These are phyloP conservation scores for Danio albolineatus DNA, from an alignment of 2,797 vertebrate species.

Conservation along the genomic window DNA sequence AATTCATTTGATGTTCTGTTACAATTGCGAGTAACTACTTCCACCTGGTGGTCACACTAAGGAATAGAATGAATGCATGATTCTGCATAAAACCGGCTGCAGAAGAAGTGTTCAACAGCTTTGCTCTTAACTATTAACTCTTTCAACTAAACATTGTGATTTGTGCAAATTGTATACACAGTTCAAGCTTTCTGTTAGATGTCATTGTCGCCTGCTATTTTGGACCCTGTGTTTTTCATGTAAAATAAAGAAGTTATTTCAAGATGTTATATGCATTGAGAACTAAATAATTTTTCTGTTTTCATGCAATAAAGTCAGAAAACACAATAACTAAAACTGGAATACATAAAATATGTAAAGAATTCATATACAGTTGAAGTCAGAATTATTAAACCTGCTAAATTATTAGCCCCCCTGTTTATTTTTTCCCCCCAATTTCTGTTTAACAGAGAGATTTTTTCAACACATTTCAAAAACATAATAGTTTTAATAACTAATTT, in stretches of 20 bases:
- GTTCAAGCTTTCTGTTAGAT: constrained; percentile 19
- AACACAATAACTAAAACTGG: not conserved
- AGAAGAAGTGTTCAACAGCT: constrained; percentile 18
- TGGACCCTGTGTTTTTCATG: constrained; percentile 40
- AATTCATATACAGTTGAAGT: too few species aligned
- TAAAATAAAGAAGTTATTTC: constrained; percentile 54
- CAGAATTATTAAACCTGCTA: too few species aligned
- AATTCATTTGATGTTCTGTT: not conserved
- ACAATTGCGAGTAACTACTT: constrained; percentile 10
- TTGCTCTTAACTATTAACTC: not conserved
- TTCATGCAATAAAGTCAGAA: not conserved
- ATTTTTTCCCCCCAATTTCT: too few species aligned
- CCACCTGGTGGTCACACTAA: constrained; percentile 28
- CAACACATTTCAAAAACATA: too few species aligned
- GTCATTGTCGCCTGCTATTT: constrained; percentile 23
- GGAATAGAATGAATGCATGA: constrained; percentile 24
- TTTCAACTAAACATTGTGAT: constrained; percentile 26
- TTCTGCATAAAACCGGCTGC: not conserved
- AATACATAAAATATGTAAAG: not conserved
- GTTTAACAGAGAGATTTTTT: too few species aligned
- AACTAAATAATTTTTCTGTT: constrained; percentile 66
- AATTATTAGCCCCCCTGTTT: too few species aligned
- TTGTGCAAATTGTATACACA: constrained; percentile 24
- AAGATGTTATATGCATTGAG: constrained; percentile 57
- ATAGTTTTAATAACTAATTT: too few species aligned